Evolutionary conservation across 2,888 invertebrate species (phyloP).

Genomic region (Tuberolachnus salignus): DNA sequence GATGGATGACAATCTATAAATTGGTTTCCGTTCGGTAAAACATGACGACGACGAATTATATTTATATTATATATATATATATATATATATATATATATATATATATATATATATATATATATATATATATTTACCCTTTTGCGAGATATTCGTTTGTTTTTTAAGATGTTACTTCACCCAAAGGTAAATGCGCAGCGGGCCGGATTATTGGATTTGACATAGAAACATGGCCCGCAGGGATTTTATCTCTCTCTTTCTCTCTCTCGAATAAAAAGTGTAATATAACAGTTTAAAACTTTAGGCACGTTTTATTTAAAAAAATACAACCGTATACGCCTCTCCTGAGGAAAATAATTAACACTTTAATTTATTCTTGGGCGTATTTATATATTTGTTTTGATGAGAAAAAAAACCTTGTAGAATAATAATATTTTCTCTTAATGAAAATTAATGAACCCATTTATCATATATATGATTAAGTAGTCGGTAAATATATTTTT

Average conservation of each 20-base stretch:
- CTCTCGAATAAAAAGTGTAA: conserved; percentile 5
- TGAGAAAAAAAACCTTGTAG: neutral
- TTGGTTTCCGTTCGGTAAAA: conserved; percentile 31
- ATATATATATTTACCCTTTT: neutral
- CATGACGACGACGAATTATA: neutral
- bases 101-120: too few relatives aligned
- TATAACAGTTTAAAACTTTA: conserved; percentile 49
- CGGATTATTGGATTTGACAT: conserved; percentile 53
- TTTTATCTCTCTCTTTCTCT: conserved; percentile 21
- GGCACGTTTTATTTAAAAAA: conserved; percentile 24
- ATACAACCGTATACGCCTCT: conserved; percentile 8
- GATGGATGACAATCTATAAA: conserved; percentile 6
- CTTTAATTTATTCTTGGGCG: conserved; percentile 18
- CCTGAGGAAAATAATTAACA: conserved; percentile 14
- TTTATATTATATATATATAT: neutral
- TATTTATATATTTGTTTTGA: conserved; percentile 6
- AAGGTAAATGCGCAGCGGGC: conserved; percentile 18
- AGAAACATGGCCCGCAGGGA: conserved; percentile 39
- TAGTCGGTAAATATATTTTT: too few relatives aligned
- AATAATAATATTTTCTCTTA: neutral
- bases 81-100: too few relatives aligned
- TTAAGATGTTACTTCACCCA: neutral
- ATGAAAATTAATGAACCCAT: conserved; percentile 6
- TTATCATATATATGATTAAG: neutral
- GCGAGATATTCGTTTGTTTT: neutral